Percentiles rank a stretch among this genome's conserved stretches.
These are phyloP conservation scores for Volucella zonaria DNA, from an alignment of 2,888 invertebrate genomes.

Conservation along the genomic window DNA sequence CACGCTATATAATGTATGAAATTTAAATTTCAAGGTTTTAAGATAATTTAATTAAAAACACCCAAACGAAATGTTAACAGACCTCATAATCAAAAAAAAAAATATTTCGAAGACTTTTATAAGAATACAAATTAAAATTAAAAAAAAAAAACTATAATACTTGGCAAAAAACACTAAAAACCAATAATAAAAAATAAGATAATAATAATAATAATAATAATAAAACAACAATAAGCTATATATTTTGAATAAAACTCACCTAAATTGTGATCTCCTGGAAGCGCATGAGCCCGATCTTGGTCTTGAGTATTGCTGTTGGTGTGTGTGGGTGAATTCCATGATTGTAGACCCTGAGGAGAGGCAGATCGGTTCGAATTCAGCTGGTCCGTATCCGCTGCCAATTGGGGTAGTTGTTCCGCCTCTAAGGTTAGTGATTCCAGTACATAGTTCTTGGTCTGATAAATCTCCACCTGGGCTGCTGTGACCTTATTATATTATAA, in stretches of 20 bases:
- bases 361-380: conserved; percentile 83
- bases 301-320: conserved; percentile 81
- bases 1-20: too few relatives aligned
- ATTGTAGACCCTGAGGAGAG: conserved; percentile 81
- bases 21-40: too few relatives aligned
- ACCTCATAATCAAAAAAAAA: too few relatives aligned
- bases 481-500: conserved; percentile 79
- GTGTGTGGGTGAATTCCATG: conserved; percentile 83
- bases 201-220: not conserved
- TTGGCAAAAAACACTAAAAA: not conserved
- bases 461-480: conserved; percentile 84
- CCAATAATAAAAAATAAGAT: conserved; percentile 3
- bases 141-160: not conserved
- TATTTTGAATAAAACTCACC: conserved; percentile 76
- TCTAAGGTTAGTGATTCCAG: conserved; percentile 82
- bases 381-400: conserved; percentile 81
- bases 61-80: too few relatives aligned
- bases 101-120: not conserved
- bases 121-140: not conserved
- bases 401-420: conserved; percentile 82
- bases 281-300: conserved; percentile 83
- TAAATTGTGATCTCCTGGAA: conserved; percentile 83
- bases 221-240: not conserved
- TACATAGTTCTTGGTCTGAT: conserved; percentile 83
- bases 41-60: too few relatives aligned